These are phyloP conservation scores for Acanthurus leucopareius DNA, from an alignment of 2,797 vertebrate species.

Conservation along the genomic window DNA sequence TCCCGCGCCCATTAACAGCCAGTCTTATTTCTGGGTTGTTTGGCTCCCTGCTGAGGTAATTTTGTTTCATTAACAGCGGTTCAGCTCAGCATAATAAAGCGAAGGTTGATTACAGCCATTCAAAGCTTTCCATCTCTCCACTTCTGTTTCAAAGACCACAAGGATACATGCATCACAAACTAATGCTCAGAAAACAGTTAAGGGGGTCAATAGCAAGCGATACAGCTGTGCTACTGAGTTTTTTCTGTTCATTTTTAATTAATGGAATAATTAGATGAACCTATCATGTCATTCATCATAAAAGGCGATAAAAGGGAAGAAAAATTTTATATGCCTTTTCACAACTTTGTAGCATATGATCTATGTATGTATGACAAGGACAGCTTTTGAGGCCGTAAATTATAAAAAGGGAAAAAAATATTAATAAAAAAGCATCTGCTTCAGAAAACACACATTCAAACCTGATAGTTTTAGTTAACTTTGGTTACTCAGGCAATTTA, in stretches of 20 bases:
- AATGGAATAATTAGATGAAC: constrained; percentile 21
- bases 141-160: constrained; percentile 37
- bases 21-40: constrained; percentile 36
- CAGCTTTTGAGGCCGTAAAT: not conserved
- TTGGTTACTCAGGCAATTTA: constrained; percentile 22
- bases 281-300: constrained; percentile 22
- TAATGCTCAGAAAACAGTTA: constrained; percentile 17
- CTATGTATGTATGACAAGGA: not conserved
- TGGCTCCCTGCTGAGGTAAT: constrained; percentile 30
- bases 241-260: constrained; percentile 14
- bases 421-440: not conserved
- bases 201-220: not conserved
- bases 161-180: constrained; percentile 22
- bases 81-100: constrained; percentile 51
- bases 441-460: not conserved
- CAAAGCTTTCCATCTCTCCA: constrained; percentile 29
- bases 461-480: constrained; percentile 7
- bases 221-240: constrained; percentile 10
- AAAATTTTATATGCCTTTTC: not conserved
- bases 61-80: constrained; percentile 53
- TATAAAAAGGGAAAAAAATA: not conserved
- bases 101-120: constrained; percentile 51
- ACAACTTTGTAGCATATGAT: too few relatives aligned
- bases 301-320: constrained; percentile 17
- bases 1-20: constrained; percentile 33